A percentile compares a stretch with the other conserved stretches of the same genome.
Conservation (phyloP, 2,888 invertebrate genomes). For the Abrostola tripartita region DNA sequence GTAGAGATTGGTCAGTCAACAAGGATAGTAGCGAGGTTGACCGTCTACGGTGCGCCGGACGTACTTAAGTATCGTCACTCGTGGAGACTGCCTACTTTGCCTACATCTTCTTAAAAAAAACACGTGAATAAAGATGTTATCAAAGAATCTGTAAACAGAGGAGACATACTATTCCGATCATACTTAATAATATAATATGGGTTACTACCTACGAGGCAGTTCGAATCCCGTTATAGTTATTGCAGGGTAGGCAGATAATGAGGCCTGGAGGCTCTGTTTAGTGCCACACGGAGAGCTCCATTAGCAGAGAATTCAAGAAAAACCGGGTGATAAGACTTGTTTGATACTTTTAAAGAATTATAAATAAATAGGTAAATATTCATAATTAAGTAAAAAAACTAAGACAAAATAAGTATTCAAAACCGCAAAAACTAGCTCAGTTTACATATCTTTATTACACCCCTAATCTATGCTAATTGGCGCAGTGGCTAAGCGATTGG, state of each 20-base stretch:
- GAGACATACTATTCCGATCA: not conserved
- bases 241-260: slow-evolving; percentile 30
- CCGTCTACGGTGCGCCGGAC: too few species aligned
- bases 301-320: not conserved
- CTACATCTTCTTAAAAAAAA: too few species aligned
- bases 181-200: slow-evolving; percentile 29
- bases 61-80: too few species aligned
- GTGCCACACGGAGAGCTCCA: not conserved
- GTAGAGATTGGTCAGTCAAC: too few species aligned
- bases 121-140: not conserved
- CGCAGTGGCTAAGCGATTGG: too few species aligned
- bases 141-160: slow-evolving; percentile 19
- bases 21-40: too few species aligned
- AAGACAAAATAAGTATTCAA: not conserved
- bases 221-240: slow-evolving; percentile 45
- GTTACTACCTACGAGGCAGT: slow-evolving; percentile 24
- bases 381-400: not conserved
- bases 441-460: not conserved
- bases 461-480: not conserved
- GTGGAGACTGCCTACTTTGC: too few species aligned
- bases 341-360: too few species aligned
- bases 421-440: not conserved
- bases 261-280: slow-evolving; percentile 29
- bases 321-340: too few species aligned
- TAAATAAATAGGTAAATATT: too few species aligned